Conservation (phyloP, 1,140 invertebrate species). For the Brachionus manjavacas region DNA sequence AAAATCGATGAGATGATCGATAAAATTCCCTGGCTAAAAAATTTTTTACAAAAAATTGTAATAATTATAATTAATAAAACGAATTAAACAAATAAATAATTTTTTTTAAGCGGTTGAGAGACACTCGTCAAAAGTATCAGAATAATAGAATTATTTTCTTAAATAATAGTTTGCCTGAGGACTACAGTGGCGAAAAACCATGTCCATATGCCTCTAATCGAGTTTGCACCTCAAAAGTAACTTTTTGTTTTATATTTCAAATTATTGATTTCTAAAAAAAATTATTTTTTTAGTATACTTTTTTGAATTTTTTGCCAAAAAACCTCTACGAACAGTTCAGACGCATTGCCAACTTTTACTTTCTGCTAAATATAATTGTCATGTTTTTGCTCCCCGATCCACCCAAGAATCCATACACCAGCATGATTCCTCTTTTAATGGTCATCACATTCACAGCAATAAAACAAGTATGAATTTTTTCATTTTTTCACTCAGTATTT, state of each 20-base stretch:
- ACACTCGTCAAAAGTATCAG: background rate
- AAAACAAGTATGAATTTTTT: slow-evolving; percentile 52
- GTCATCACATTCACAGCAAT: slow-evolving; percentile 71
- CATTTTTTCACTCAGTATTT: too few relatives aligned
- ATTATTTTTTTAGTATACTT: slow-evolving; percentile 65
- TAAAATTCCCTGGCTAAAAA: background rate
- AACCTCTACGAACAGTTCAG: slow-evolving; percentile 79
- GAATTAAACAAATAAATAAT: background rate
- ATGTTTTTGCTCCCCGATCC: slow-evolving; percentile 63
- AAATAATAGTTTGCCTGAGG: background rate
- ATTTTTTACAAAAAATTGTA: background rate
- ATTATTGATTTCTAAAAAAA: slow-evolving; percentile 33
- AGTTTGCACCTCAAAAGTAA: slow-evolving; percentile 23
- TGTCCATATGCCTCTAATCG: background rate
- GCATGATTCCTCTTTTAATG: slow-evolving; percentile 69
- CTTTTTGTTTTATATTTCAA: background rate
- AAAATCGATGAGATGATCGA: background rate
- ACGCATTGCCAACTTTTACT: slow-evolving; percentile 78
- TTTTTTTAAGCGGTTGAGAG: background rate
- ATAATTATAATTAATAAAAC: background rate
- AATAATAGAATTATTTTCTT: background rate
- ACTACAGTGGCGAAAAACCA: background rate
- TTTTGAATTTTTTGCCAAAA: slow-evolving; percentile 74
- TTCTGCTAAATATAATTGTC: slow-evolving; percentile 69
- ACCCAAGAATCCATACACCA: slow-evolving; percentile 72